These are phyloP conservation scores for Eupithecia centaureata DNA, from an alignment of 2,888 invertebrate genomes.

Conservation along the genomic window DNA sequence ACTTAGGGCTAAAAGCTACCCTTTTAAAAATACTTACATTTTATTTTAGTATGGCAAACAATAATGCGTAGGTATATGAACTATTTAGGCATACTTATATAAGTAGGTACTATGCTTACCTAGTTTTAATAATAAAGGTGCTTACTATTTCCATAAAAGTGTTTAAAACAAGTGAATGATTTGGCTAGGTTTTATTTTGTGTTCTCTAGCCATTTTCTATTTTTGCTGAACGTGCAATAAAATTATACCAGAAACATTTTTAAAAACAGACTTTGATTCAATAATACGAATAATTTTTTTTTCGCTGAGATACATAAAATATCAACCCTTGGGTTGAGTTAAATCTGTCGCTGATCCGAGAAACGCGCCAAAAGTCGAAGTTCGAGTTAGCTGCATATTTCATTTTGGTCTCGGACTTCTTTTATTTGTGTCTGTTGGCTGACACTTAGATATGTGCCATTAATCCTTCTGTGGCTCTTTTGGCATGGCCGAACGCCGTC, in stretches of 20 bases:
- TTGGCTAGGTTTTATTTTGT: too few species aligned
- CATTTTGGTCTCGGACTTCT: conserved; percentile 58
- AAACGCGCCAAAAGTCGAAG: conserved; percentile 58
- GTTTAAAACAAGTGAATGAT: too few species aligned
- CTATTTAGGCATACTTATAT: too few species aligned
- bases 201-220: too few species aligned
- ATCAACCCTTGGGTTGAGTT: conserved; percentile 30
- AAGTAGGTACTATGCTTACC: too few species aligned
- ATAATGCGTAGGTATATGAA: too few species aligned
- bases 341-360: conserved; percentile 55
- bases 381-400: conserved; percentile 70
- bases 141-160: too few species aligned
- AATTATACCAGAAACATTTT: neutral
- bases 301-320: neutral
- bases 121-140: too few species aligned
- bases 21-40: too few species aligned
- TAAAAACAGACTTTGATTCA: neutral
- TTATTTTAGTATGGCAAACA: too few species aligned
- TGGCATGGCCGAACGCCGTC: neutral
- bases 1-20: too few species aligned
- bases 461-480: conserved; percentile 10
- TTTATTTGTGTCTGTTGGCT: conserved; percentile 73
- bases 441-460: conserved; percentile 58
- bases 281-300: neutral
- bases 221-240: too few species aligned